These are phyloP conservation scores for Periophthalmodon schlosseri DNA, from an alignment of 2,113 vertebrate species.

Conservation along the genomic window DNA sequence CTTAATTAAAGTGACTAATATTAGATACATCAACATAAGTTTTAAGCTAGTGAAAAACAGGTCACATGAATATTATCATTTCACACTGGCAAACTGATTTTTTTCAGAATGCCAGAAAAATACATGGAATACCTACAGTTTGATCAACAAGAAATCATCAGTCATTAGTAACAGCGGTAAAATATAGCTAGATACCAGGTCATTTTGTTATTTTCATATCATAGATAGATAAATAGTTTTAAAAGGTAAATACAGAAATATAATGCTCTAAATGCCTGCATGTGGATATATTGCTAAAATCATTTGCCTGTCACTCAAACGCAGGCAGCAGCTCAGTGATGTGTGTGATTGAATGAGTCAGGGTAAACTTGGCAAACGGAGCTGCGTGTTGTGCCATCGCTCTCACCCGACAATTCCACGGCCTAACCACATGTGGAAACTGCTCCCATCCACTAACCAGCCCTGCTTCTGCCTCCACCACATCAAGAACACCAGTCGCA, in stretches of 20 bases:
- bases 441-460: slow-evolving; percentile 67
- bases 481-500: slow-evolving; percentile 61
- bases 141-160: background rate
- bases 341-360: slow-evolving; percentile 50
- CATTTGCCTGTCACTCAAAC: slow-evolving; percentile 15
- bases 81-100: background rate
- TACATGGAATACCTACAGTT: background rate
- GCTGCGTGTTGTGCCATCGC: slow-evolving; percentile 61
- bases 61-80: too few relatives aligned
- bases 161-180: background rate
- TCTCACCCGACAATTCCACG: slow-evolving; percentile 62
- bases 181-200: background rate
- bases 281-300: background rate
- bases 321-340: slow-evolving; percentile 54
- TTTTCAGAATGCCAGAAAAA: background rate
- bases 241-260: too few relatives aligned
- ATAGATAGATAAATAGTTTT: too few relatives aligned
- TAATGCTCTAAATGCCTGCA: background rate
- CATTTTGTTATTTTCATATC: too few relatives aligned
- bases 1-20: too few relatives aligned
- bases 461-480: slow-evolving; percentile 54
- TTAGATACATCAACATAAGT: too few relatives aligned
- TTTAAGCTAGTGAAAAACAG: too few relatives aligned
- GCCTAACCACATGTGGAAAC: slow-evolving; percentile 64
- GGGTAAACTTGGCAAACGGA: slow-evolving; percentile 59